These are phyloP conservation scores for Drosophila siamana DNA, from an alignment of 2,888 invertebrate species.

Conservation along the genomic window DNA sequence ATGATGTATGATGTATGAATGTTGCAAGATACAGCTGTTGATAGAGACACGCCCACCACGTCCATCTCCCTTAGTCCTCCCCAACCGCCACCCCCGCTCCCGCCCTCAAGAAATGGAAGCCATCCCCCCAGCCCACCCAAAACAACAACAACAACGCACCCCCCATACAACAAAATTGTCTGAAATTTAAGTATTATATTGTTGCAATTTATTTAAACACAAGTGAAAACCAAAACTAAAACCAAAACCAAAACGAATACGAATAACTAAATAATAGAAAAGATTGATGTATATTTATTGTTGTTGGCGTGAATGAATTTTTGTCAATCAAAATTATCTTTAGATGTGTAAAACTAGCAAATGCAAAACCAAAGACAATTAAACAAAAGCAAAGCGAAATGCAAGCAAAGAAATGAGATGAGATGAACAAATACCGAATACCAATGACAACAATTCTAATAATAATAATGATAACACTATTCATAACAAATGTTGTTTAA, in stretches of 20 bases:
- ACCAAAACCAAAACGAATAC: background rate
- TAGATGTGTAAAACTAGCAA: conserved; percentile 35
- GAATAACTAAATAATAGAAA: background rate
- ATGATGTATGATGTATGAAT: background rate
- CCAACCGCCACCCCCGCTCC: conserved; percentile 1
- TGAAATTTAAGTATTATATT: conserved; percentile 61
- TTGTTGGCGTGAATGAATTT: conserved; percentile 48
- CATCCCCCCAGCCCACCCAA: conserved; percentile 53
- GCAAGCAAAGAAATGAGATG: background rate
- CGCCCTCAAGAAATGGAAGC: too few species aligned
- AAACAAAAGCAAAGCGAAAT: conserved; percentile 17
- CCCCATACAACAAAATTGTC: conserved; percentile 46
- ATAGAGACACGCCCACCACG: conserved; percentile 16
- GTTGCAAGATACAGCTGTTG: background rate
- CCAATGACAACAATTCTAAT: background rate
- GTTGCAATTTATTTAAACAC: conserved; percentile 43
- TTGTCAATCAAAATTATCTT: conserved; percentile 54
- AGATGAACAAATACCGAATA: conserved; percentile 13
- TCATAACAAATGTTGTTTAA: conserved; percentile 47
- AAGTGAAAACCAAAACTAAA: background rate
- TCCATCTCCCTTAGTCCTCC: conserved; percentile 10
- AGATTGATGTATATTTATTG: conserved; percentile 43
- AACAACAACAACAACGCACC: conserved; percentile 25
- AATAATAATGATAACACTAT: conserved; percentile 2
- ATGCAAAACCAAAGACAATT: conserved; percentile 34